A percentile compares a stretch with the other conserved stretches of the same genome.
Conservation (phyloP, 2,888 invertebrate genomes). For the Anoplius nigerrimus region DNA sequence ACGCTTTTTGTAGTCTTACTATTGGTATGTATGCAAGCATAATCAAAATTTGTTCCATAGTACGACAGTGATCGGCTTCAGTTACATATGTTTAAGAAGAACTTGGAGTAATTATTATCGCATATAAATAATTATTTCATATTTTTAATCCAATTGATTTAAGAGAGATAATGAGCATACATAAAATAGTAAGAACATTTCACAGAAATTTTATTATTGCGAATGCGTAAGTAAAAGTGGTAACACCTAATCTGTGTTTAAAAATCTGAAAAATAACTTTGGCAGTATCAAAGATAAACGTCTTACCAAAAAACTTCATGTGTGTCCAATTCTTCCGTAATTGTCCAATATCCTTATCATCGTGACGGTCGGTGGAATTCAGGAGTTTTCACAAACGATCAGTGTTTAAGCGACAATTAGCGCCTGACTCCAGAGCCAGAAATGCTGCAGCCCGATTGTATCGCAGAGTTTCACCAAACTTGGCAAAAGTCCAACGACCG, state of each 20-base stretch:
- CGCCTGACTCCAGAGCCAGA: conserved; percentile 16
- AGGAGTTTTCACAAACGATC: conserved; percentile 38
- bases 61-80: too few relatives aligned
- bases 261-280: background rate
- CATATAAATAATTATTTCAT: too few relatives aligned
- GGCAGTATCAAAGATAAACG: background rate
- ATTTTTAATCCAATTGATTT: too few relatives aligned
- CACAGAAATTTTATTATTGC: too few relatives aligned
- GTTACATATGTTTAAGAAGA: too few relatives aligned
- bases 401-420: conserved; percentile 47
- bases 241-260: too few relatives aligned
- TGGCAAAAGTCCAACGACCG: conserved; percentile 40
- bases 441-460: conserved; percentile 12
- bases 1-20: background rate
- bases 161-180: too few relatives aligned
- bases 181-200: too few relatives aligned
- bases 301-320: conserved; percentile 1
- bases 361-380: conserved; percentile 19
- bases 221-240: too few relatives aligned
- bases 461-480: conserved; percentile 41
- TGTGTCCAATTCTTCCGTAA: conserved; percentile 10
- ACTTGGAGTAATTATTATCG: too few relatives aligned
- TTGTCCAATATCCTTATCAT: conserved; percentile 15
- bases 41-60: too few relatives aligned
- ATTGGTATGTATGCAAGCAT: too few relatives aligned